These are phyloP conservation scores for Trissolcus basalis DNA, from an alignment of 1,140 invertebrate species.

Conservation along the genomic window DNA sequence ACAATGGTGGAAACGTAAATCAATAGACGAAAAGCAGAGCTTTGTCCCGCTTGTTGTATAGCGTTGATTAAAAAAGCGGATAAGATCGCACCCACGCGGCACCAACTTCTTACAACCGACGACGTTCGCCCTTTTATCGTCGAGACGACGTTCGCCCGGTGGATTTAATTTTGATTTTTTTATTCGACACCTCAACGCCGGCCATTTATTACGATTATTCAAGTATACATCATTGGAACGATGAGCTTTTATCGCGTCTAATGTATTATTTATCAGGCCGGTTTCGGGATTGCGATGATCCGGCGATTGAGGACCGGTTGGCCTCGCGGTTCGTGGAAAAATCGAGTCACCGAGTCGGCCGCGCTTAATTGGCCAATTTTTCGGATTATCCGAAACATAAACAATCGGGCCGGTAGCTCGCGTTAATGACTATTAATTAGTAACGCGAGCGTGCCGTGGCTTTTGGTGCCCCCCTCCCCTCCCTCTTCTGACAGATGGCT, in stretches of 20 bases:
- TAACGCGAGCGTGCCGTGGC: background rate
- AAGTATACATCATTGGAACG: slow-evolving; percentile 36
- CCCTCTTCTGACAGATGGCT: slow-evolving; percentile 42
- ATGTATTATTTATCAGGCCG: slow-evolving; percentile 40
- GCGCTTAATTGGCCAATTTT: slow-evolving; percentile 11
- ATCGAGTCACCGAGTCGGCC: background rate
- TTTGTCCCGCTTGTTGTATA: slow-evolving; percentile 43
- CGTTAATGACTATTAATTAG: slow-evolving; percentile 40
- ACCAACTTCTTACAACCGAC: slow-evolving; percentile 8
- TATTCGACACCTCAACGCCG: slow-evolving; percentile 32
- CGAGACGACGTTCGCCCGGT: slow-evolving; percentile 23
- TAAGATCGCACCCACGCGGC: slow-evolving; percentile 50
- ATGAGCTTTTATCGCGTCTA: slow-evolving; percentile 32
- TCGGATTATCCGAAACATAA: slow-evolving; percentile 26
- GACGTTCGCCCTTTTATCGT: slow-evolving; percentile 45
- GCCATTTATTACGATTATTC: slow-evolving; percentile 43
- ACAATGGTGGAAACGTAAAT: slow-evolving; percentile 32
- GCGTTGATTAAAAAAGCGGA: slow-evolving; percentile 53
- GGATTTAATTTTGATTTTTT: slow-evolving; percentile 45
- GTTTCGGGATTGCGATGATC: slow-evolving; percentile 23
- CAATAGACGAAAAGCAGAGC: slow-evolving; percentile 37
- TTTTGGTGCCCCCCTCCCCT: slow-evolving; percentile 38
- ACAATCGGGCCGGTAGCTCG: slow-evolving; percentile 24
- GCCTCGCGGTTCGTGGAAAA: slow-evolving; percentile 21
- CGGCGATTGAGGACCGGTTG: slow-evolving; percentile 14